Conservation (phyloP, 2,113 vertebrate genomes). For the Capricornis sumatraensis region DNA sequence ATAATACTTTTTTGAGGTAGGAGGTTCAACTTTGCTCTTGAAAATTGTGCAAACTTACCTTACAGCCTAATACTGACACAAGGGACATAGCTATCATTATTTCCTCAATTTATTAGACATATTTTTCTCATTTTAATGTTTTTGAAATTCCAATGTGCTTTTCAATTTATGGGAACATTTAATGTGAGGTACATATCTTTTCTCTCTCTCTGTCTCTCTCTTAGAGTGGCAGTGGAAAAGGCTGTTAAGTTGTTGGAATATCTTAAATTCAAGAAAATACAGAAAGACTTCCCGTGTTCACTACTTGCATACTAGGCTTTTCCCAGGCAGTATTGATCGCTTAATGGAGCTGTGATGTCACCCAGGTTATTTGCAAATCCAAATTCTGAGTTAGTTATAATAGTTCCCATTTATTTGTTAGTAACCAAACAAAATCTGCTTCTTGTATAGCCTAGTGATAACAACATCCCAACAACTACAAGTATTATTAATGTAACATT, state of each 20-base stretch:
- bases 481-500: neutral
- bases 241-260: neutral
- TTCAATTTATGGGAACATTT: neutral
- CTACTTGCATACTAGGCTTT: neutral
- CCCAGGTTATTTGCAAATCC: neutral
- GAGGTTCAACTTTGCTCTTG: neutral
- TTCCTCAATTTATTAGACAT: neutral
- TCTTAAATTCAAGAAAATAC: neutral
- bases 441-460: neutral
- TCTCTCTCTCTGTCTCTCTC: neutral
- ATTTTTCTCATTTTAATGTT: neutral
- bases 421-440: neutral
- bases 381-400: neutral
- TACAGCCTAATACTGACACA: rapidly evolving
- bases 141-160: neutral
- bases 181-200: neutral
- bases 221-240: neutral
- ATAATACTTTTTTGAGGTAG: neutral
- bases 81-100: neutral
- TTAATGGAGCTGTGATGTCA: neutral
- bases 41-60: neutral
- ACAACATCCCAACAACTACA: neutral
- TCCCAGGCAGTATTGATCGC: neutral
- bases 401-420: neutral
- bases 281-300: neutral